Percentiles rank a stretch among this genome's conserved stretches.
Evolutionary conservation across 2,888 invertebrate genomes (phyloP).

Genomic region (Andrena chrysosceles): DNA sequence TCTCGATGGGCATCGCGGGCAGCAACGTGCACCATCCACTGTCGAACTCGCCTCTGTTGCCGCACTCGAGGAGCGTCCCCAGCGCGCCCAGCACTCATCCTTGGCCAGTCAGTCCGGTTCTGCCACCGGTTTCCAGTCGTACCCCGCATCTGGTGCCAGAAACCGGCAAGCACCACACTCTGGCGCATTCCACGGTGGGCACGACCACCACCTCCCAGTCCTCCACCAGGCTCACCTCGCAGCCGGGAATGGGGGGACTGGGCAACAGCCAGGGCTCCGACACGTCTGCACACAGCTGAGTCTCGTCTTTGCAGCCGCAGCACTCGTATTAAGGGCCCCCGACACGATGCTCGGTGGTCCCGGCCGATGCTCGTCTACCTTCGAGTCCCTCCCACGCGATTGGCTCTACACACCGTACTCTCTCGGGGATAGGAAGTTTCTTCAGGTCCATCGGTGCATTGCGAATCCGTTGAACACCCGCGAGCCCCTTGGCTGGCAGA

Average conservation of each 20-base stretch:
- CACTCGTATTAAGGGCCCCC: conserved; percentile 80
- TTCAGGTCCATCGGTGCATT: conserved; percentile 24
- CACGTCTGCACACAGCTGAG: conserved; percentile 84
- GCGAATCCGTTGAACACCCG: conserved; percentile 5
- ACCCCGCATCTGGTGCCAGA: conserved; percentile 91
- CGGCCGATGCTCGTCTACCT: conserved; percentile 42
- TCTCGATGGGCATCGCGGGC: conserved; percentile 70
- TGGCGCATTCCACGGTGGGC: conserved; percentile 68
- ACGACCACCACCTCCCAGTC: conserved; percentile 78
- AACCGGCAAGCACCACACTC: conserved; percentile 83
- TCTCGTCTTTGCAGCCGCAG: conserved; percentile 84
- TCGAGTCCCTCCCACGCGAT: conserved; percentile 47
- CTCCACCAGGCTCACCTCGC: conserved; percentile 79
- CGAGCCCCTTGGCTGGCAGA: conserved; percentile 7
- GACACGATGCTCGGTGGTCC: not conserved
- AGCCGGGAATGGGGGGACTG: conserved; percentile 81
- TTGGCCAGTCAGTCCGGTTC: conserved; percentile 92
- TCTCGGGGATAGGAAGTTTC: conserved; percentile 33
- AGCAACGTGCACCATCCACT: conserved; percentile 80
- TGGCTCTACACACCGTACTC: conserved; percentile 1
- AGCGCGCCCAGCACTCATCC: conserved; percentile 87
- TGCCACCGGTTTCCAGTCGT: conserved; percentile 90
- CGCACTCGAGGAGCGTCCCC: conserved; percentile 87
- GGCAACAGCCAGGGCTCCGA: conserved; percentile 83
- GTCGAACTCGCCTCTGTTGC: conserved; percentile 81